phyloP scores from a whole-genome alignment of 2,113 vertebrate species.

The Lepisosteus osseus region DNA sequence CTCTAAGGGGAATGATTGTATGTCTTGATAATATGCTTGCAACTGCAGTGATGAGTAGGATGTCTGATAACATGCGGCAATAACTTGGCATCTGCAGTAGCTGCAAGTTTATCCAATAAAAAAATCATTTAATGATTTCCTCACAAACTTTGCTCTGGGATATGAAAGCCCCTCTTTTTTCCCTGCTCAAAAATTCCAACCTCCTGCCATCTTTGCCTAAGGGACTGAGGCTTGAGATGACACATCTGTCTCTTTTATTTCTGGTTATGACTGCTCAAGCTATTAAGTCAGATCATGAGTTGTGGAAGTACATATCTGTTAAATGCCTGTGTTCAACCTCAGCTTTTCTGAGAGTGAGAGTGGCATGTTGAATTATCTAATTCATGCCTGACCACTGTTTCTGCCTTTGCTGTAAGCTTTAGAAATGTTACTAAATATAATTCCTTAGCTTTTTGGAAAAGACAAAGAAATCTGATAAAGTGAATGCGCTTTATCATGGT shows the following conservation, averaged over 20 bases:
- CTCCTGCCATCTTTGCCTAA: slow-evolving; percentile 25
- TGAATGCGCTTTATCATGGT: too few relatives aligned
- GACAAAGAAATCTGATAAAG: too few relatives aligned
- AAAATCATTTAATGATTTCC: slow-evolving; percentile 45
- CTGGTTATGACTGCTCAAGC: slow-evolving; percentile 27
- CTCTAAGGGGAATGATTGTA: slow-evolving; percentile 23
- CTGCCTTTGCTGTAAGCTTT: too few relatives aligned
- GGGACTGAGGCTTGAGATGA: slow-evolving; percentile 23
- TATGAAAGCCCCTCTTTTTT: slow-evolving; percentile 32
- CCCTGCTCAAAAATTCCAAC: slow-evolving; percentile 23
- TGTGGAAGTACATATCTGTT: not conserved
- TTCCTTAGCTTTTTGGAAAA: too few relatives aligned
- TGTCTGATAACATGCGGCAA: slow-evolving; percentile 39
- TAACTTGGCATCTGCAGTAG: slow-evolving; percentile 37
- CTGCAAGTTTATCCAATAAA: slow-evolving; percentile 36
- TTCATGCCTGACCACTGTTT: too few relatives aligned
- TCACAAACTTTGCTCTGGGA: slow-evolving; percentile 32
- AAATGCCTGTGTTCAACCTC: slow-evolving; percentile 3
- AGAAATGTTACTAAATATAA: too few relatives aligned
- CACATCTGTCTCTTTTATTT: slow-evolving; percentile 43
- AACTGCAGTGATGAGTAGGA: slow-evolving; percentile 33
- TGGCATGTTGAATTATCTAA: too few relatives aligned
- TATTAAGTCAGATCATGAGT: slow-evolving; percentile 3
- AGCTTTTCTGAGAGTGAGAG: not conserved
- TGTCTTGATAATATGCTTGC: slow-evolving; percentile 33